A percentile compares a stretch with the other conserved stretches of the same genome.
phyloP scores from a whole-genome alignment of 2,888 invertebrate species.

The Branchipolynoe longqiensis region DNA sequence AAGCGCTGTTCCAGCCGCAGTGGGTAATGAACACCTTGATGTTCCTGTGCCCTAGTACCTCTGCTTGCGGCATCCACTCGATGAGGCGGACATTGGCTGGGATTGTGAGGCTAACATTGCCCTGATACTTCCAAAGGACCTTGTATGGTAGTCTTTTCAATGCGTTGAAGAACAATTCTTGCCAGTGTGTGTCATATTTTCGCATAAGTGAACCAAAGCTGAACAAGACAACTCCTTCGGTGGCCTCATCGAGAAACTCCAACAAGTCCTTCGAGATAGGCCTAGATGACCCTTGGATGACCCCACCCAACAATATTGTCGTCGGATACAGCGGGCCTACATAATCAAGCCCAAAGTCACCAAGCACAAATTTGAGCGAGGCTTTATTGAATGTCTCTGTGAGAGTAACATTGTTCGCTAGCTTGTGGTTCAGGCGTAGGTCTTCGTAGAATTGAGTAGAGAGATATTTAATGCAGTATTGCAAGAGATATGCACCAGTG shows the following conservation, averaged over 20 bases:
- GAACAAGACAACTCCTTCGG: slow-evolving; percentile 56
- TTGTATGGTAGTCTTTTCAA: slow-evolving; percentile 58
- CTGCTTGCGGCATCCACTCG: slow-evolving; percentile 61
- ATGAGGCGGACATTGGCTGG: slow-evolving; percentile 58
- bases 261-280: slow-evolving; percentile 1
- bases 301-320: slow-evolving; percentile 59
- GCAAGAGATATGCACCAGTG: slow-evolving; percentile 60
- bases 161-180: slow-evolving; percentile 61
- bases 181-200: slow-evolving; percentile 54
- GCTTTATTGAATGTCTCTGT: slow-evolving; percentile 57
- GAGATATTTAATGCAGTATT: slow-evolving; percentile 55
- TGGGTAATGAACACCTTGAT: slow-evolving; percentile 63
- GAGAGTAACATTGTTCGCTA: slow-evolving; percentile 56
- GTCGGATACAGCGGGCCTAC: slow-evolving; percentile 62
- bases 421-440: slow-evolving; percentile 44
- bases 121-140: slow-evolving; percentile 64
- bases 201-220: slow-evolving; percentile 61
- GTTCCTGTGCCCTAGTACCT: slow-evolving; percentile 49
- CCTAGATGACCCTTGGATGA: slow-evolving; percentile 48
- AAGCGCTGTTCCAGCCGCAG: slow-evolving; percentile 62
- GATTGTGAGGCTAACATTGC: not conserved
- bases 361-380: slow-evolving; percentile 61
- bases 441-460: slow-evolving; percentile 58
- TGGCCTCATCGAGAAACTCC: slow-evolving; percentile 27
- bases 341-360: slow-evolving; percentile 63